phyloP scores from a whole-genome alignment of 2,113 vertebrate species.

The Lota lota region DNA sequence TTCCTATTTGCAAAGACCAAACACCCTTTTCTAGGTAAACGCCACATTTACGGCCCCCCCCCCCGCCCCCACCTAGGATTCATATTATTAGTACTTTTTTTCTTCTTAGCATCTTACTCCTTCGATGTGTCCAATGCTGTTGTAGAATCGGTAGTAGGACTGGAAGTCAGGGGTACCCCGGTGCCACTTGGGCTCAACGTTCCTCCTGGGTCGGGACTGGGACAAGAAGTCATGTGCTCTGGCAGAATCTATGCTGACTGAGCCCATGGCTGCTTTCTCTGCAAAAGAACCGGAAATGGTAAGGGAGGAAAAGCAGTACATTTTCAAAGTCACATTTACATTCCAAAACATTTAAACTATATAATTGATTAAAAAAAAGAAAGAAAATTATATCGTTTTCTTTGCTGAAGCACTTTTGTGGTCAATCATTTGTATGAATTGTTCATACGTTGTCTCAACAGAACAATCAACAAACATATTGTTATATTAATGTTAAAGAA shows the following conservation, averaged over 20 bases:
- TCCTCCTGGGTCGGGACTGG: constrained; percentile 54
- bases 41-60: too few species aligned
- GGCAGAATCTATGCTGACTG: constrained; percentile 47
- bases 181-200: constrained; percentile 65
- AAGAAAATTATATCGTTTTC: too few species aligned
- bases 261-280: constrained; percentile 11
- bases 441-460: background rate
- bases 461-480: background rate
- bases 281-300: constrained; percentile 3
- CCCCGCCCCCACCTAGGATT: background rate
- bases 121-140: constrained; percentile 72
- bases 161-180: constrained; percentile 63
- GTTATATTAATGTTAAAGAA: too few species aligned
- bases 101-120: constrained; percentile 52
- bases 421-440: too few species aligned
- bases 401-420: too few species aligned
- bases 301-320: background rate
- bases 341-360: too few species aligned
- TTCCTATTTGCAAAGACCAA: too few species aligned
- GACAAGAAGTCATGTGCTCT: constrained; percentile 64
- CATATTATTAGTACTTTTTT: background rate
- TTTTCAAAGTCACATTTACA: too few species aligned
- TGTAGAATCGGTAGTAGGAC: constrained; percentile 73
- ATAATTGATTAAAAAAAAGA: too few species aligned
- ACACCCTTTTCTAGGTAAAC: too few species aligned